Percentiles rank a stretch among this genome's conserved stretches.
These are phyloP conservation scores for Cladopsammia gracilis DNA, from an alignment of 64 coral and sea anemone genomes.

Conservation along the genomic window DNA sequence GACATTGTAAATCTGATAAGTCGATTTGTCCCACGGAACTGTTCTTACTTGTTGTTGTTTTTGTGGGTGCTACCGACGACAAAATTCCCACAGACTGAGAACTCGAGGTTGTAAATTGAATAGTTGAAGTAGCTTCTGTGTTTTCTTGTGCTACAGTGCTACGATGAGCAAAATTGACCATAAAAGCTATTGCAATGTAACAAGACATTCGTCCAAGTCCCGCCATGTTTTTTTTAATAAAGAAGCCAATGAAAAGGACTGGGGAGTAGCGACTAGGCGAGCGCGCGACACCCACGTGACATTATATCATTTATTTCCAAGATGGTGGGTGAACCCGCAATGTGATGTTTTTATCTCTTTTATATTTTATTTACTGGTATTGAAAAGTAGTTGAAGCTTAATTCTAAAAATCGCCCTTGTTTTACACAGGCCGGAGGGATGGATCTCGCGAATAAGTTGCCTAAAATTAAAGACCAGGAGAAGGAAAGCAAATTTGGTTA, in stretches of 20 bases:
- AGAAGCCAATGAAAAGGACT: not conserved
- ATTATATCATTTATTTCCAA: constrained; percentile 87
- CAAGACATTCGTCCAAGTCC: not conserved
- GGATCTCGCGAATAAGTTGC: constrained; percentile 82
- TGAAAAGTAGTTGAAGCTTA: not conserved
- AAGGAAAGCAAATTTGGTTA: constrained; percentile 93
- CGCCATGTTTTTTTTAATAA: constrained; percentile 50
- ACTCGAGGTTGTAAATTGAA: constrained; percentile 21
- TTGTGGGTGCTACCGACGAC: constrained; percentile 15
- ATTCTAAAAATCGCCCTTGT: not conserved
- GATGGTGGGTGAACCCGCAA: constrained; percentile 85
- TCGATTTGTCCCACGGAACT: not conserved
- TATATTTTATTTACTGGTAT: constrained; percentile 17
- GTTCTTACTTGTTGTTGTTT: not conserved
- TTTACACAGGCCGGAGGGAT: constrained; percentile 88
- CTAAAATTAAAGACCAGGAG: constrained; percentile 94
- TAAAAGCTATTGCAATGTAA: not conserved
- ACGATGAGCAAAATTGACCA: constrained; percentile 24
- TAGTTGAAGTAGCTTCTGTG: not conserved
- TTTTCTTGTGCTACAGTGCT: not conserved
- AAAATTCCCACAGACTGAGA: constrained; percentile 26
- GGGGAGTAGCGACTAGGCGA: constrained; percentile 16
- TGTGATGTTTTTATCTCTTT: not conserved
- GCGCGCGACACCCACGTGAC: constrained; percentile 71
- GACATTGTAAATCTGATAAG: constrained; percentile 24